Evolutionary conservation across 2,888 invertebrate genomes (phyloP).

Genomic region (Pharmacophagus antenor): DNA sequence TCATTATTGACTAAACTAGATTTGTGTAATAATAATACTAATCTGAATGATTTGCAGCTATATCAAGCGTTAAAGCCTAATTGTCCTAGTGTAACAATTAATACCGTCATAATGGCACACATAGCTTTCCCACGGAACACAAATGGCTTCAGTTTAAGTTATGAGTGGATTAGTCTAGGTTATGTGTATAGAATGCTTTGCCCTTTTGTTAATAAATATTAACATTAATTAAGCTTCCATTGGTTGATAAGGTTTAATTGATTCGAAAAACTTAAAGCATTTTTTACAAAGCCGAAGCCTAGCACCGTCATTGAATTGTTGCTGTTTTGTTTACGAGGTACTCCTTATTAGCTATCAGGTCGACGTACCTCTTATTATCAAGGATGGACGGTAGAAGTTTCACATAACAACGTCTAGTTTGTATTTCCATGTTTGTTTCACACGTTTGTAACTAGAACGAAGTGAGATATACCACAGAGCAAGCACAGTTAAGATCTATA

Average conservation of each 20-base stretch:
- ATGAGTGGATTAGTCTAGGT: constrained; percentile 27
- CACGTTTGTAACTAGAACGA: no score
- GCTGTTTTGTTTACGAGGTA: background rate
- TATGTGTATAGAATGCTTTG: constrained; percentile 6
- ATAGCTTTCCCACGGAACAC: constrained; percentile 18
- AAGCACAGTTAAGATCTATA: no score
- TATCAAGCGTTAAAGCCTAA: constrained; percentile 16
- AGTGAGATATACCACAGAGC: no score
- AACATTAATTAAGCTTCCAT: background rate
- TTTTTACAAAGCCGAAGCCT: no score
- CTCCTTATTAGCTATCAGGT: background rate
- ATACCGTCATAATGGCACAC: constrained; percentile 24
- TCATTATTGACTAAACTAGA: background rate
- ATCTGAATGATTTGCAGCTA: constrained; percentile 2
- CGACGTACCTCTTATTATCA: background rate
- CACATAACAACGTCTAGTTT: background rate
- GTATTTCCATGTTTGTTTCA: background rate
- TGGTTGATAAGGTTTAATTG: background rate
- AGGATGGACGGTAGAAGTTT: background rate
- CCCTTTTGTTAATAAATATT: constrained; percentile 1
- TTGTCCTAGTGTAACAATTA: constrained; percentile 23
- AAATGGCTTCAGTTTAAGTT: constrained; percentile 27
- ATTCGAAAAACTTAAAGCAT: background rate
- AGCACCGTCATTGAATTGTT: no score
- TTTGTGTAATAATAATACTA: background rate